Conservation (phyloP, 2,888 invertebrate species). For the Chloroclystis v-ata region DNA sequence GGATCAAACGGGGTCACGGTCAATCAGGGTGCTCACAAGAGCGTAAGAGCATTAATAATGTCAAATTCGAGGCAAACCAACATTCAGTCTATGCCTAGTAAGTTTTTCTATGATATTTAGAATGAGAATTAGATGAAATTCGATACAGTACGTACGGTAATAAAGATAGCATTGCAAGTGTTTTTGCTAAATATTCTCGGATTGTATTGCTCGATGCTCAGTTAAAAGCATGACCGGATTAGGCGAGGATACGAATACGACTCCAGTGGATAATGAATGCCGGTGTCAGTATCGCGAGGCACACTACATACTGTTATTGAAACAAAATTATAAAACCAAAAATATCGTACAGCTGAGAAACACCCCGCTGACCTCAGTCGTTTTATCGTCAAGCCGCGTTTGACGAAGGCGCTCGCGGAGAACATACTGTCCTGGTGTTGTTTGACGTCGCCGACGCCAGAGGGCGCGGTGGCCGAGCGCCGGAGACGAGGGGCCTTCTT, state of each 20-base stretch:
- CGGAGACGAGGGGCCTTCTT: conserved; percentile 58
- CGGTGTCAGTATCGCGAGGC: conserved; percentile 68
- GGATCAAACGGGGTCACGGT: conserved; percentile 40
- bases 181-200: neutral
- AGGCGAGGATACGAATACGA: conserved; percentile 14
- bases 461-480: conserved; percentile 67
- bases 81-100: conserved; percentile 8
- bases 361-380: conserved; percentile 76
- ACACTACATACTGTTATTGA: conserved; percentile 60
- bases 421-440: conserved; percentile 64
- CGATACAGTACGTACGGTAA: no score
- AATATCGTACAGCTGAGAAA: conserved; percentile 69
- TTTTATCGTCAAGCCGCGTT: conserved; percentile 73
- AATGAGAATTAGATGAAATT: neutral
- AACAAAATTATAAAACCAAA: conserved; percentile 34
- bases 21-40: conserved; percentile 35
- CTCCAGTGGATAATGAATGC: conserved; percentile 47
- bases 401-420: conserved; percentile 72
- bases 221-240: neutral
- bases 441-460: conserved; percentile 59
- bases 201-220: neutral
- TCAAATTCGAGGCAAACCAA: conserved; percentile 19
- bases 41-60: conserved; percentile 19
- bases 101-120: neutral
- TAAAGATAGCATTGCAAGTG: no score